Percentiles rank a stretch among this genome's conserved stretches.
Conservation (phyloP, 2,113 vertebrate genomes). For the Origma solitaria region DNA sequence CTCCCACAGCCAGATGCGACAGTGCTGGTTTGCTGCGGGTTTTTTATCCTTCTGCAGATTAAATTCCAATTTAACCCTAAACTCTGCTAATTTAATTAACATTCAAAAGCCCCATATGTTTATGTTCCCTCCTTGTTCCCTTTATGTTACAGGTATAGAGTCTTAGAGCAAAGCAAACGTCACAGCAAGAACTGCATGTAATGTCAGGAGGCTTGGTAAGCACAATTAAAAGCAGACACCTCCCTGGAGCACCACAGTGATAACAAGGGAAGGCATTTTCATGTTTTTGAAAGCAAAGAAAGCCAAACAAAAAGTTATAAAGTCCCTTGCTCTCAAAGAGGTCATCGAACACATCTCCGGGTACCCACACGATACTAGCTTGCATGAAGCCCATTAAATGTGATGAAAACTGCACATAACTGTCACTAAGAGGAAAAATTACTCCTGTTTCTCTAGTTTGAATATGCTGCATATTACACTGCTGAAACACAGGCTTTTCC, state of each 20-base stretch:
- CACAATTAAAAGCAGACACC: constrained; percentile 31
- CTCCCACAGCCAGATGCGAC: neutral
- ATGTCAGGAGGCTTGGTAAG: constrained; percentile 7
- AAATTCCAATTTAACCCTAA: neutral
- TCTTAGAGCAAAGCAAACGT: neutral
- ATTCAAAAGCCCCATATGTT: neutral
- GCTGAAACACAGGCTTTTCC: neutral
- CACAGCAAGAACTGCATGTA: neutral
- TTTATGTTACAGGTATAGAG: neutral
- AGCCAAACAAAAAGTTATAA: neutral
- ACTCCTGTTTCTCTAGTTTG: neutral
- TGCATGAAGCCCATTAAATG: neutral
- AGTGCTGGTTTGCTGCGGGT: neutral
- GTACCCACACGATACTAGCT: neutral
- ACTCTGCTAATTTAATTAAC: neutral
- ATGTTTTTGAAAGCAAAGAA: constrained; percentile 3
- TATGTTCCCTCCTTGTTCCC: neutral
- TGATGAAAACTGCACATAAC: neutral
- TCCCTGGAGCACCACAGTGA: neutral
- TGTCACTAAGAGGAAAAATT: neutral
- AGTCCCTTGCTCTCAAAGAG: neutral
- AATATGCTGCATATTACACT: neutral
- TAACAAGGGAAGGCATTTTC: constrained; percentile 36
- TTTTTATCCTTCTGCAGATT: neutral
- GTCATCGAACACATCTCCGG: neutral